A percentile compares a stretch with the other conserved stretches of the same genome.
Evolutionary conservation across 1,140 invertebrate species (phyloP).

Genomic region (Trachelipus rathkii): DNA sequence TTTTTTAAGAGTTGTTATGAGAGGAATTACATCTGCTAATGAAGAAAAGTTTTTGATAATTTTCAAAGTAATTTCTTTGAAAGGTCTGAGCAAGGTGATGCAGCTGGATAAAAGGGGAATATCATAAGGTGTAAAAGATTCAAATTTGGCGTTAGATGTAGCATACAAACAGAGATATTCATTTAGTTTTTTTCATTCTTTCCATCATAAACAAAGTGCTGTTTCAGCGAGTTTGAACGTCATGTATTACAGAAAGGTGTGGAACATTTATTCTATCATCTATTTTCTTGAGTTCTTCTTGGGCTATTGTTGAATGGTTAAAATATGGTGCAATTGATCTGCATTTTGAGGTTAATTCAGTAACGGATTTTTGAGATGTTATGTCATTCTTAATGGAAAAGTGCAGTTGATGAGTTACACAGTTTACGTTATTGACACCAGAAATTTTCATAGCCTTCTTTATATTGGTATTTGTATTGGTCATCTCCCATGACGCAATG

Average conservation of each 20-base stretch:
- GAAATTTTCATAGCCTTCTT: slow-evolving; percentile 19
- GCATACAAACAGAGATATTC: slow-evolving; percentile 24
- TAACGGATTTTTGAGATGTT: slow-evolving; percentile 7
- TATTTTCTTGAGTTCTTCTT: slow-evolving; percentile 23
- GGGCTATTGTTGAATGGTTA: slow-evolving; percentile 24
- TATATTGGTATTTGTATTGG: slow-evolving; percentile 20
- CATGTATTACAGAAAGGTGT: slow-evolving; percentile 13
- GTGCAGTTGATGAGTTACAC: slow-evolving; percentile 21
- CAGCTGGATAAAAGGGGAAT: background rate
- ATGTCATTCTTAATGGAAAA: background rate
- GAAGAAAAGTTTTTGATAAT: too few relatives aligned
- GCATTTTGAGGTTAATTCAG: background rate
- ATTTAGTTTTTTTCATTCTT: slow-evolving; percentile 25
- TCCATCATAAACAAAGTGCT: slow-evolving; percentile 25
- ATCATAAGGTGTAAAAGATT: slow-evolving; percentile 10
- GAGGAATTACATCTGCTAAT: too few relatives aligned
- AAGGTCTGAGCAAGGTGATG: too few relatives aligned
- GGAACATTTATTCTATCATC: slow-evolving; percentile 19
- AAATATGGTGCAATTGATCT: slow-evolving; percentile 21
- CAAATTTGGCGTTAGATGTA: slow-evolving; percentile 11
- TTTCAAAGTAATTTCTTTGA: too few relatives aligned
- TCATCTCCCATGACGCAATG: too few relatives aligned
- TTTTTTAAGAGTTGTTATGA: too few relatives aligned
- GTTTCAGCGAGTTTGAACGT: slow-evolving; percentile 20
- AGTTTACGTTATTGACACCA: slow-evolving; percentile 17